These are phyloP conservation scores for Copidosoma aretas DNA, from an alignment of 2,888 invertebrate genomes.

Conservation along the genomic window DNA sequence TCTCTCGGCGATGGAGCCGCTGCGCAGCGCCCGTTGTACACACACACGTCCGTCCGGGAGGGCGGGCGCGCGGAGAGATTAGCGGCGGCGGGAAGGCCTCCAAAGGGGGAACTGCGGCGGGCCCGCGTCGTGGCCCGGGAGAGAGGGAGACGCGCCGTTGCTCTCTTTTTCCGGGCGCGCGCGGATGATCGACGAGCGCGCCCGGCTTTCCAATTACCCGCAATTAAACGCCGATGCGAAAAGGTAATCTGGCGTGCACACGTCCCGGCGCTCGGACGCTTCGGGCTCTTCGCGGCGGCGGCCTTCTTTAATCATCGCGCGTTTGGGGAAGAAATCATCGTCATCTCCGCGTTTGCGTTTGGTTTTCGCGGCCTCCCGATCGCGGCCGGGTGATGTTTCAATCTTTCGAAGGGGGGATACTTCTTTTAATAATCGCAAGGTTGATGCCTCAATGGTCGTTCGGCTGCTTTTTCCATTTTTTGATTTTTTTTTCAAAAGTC, in stretches of 20 bases:
- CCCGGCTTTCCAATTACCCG: constrained; percentile 26
- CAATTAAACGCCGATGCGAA: constrained; percentile 4
- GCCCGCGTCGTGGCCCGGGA: constrained; percentile 3
- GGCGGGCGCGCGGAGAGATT: not conserved
- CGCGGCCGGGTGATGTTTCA: too few species aligned
- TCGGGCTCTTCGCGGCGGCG: too few species aligned
- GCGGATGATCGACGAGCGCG: constrained; percentile 21
- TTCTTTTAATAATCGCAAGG: too few species aligned
- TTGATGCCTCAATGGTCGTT: too few species aligned
- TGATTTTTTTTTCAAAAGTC: too few species aligned
- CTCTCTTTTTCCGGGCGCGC: not conserved
- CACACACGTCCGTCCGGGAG: not conserved
- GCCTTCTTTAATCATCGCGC: constrained; percentile 3
- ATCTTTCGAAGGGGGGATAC: too few species aligned
- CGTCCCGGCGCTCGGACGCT: too few species aligned
- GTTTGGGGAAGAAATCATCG: too few species aligned
- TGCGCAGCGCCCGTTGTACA: constrained; percentile 4
- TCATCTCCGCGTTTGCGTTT: too few species aligned
- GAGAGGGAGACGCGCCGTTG: constrained; percentile 17
- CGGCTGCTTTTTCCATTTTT: too few species aligned
- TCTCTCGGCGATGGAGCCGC: constrained; percentile 31
- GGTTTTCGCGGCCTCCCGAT: too few species aligned
- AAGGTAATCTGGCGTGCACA: too few species aligned
- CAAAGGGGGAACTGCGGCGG: not conserved
- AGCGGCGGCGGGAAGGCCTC: not conserved